Base-by-base conservation (phyloP, 2,888 invertebrate genomes). In the Subacronicta megacephala region DNA sequence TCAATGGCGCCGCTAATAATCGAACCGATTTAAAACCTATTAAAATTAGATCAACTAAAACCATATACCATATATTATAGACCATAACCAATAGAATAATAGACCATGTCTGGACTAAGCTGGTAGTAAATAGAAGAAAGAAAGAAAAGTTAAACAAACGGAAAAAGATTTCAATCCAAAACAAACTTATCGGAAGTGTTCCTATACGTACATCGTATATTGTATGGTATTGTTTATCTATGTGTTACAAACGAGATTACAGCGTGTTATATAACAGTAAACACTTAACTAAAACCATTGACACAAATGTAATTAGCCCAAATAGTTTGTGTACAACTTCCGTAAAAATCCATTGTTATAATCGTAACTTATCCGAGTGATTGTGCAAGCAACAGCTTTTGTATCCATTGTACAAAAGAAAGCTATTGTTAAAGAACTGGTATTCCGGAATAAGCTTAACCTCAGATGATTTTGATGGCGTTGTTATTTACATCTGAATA, bases 201-300 rank as follows among this genome's bases (percentile, higher is more conserved):
- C 36, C 38, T 53, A 47, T 10, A 51, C 42, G 31, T 16, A 16
- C 12, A 35, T 23, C 42, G 31, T 16, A 16, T 10, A 35, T 23
- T 40, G 12, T 18, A 5, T 33, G 16, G 42, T 43, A 44, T 46
- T 43, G 18, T 52, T 64, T 75, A 64, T 67, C 71, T 69, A 52
- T 49, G 31, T 58, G 67, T 68, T 36, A 72, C 58, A 53, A 31
- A 38, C 50, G 52, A 35, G 44, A 64, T 61, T 68, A 58, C 53
- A 56, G 44, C 38, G 36, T 52, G 42, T 56, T 47, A 62, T 61
- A 51, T 60, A 55, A 62, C 46, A 23, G 55, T 54, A 36, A 61
- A 51, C 55, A 64, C 59, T 75, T 57, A 57, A 80, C 51, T 72
- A 58, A 65, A 64, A 26, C 69, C 56, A 68, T 73, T 73, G 61